Base-by-base conservation (phyloP, 2,113 vertebrate species). In the Etia nguti region DNA sequence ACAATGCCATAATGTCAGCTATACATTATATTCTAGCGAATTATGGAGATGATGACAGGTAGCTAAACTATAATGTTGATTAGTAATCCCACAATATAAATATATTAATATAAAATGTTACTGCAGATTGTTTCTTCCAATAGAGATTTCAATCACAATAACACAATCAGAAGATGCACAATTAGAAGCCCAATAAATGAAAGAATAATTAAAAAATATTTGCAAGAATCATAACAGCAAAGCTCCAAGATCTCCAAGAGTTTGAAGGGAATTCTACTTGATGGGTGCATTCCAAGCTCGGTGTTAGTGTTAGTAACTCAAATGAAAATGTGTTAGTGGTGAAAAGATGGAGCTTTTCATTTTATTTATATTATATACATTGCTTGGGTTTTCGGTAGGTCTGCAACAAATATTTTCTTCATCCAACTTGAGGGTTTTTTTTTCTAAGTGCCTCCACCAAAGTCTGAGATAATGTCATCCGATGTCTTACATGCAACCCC, bases 381-480 rank as follows among this genome's bases (percentile, higher is more conserved):
- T 77, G 15, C 24, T 50, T 29, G 24, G 43, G 16, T 20, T 48
- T 75, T 50, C 11, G 5, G 43, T 29, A 75, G 16, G 43, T 50
- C 70, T 20, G 3, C 24, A 77, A 77, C 70, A 77, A 77, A 77
- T 50, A 50, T 77, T 50, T 50, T 77, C 26, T 50, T 50, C 1
- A 77, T 77, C 70, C 8, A 50, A 75, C 70, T 13, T 38, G 10
- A 38, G 10, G 24, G 0, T 0, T 75, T 48, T 48, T 20, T 10
- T 73, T 46, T 73, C n/a, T 16, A 70, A 43, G 31, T 68, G 65
- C 65, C 22, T 6, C 65, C 65, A 75, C 12, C 70, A 77, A 48
- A 50, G 9, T 73, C 41, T 26, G 22, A 70, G 41, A 11, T 29
- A 48, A 48, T 1, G 4, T 29, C 9, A 77, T 50, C 70, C 50